phyloP scores from a whole-genome alignment of 2,113 vertebrate genomes.

The Pelecanus crispus region DNA sequence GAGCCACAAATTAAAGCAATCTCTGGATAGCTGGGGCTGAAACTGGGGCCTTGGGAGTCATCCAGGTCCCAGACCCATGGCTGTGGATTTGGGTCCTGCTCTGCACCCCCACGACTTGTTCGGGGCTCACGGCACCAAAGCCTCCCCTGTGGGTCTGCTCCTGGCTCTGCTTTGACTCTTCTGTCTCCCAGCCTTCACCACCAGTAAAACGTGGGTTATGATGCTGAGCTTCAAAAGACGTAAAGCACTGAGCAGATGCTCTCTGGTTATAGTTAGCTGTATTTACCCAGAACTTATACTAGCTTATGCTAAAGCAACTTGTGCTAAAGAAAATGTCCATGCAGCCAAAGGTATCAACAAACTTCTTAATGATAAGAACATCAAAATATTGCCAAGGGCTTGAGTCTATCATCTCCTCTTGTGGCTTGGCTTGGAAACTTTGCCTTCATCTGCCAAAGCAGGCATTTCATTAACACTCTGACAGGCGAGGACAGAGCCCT shows the following conservation, averaged over 20 bases:
- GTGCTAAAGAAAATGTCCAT: neutral
- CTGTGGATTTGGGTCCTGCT: neutral
- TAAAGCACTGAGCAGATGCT: neutral
- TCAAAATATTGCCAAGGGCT: neutral
- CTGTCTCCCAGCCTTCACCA: neutral
- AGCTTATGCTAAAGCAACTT: neutral
- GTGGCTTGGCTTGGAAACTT: neutral
- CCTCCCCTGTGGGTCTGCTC: neutral
- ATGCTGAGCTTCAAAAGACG: neutral
- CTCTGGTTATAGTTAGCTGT: neutral
- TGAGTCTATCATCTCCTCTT: neutral
- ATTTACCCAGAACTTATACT: neutral
- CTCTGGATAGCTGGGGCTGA: neutral
- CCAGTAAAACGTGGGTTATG: neutral
- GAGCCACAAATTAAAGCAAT: neutral
- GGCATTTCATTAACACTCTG: neutral
- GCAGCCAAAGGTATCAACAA: neutral
- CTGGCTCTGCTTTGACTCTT: neutral
- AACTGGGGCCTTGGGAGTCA: neutral
- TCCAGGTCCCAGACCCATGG: neutral
- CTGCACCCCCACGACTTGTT: neutral
- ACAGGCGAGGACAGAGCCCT: neutral
- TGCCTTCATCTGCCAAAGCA: neutral
- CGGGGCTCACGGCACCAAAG: fast-evolving
- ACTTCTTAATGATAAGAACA: neutral